These are phyloP conservation scores for Fragum whitleyi DNA, from an alignment of 2,888 invertebrate genomes.

Conservation along the genomic window DNA sequence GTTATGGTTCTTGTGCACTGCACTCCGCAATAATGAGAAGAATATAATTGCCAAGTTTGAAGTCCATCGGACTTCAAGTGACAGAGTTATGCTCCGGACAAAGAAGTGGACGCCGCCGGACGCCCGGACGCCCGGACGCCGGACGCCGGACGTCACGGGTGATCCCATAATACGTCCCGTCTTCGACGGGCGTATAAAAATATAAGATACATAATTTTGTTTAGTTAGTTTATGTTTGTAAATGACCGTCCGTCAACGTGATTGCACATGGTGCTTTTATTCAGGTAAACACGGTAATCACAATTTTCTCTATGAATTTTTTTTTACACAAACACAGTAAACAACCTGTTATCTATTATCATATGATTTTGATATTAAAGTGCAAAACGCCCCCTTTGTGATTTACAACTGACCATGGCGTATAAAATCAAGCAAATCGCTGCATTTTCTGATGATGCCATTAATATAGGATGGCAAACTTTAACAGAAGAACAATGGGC, in stretches of 20 bases:
- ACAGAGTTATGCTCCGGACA: too few relatives aligned
- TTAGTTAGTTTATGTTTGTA: not conserved
- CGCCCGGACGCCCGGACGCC: too few relatives aligned
- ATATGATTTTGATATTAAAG: conserved; percentile 1
- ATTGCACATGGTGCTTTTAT: not conserved
- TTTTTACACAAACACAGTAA: not conserved
- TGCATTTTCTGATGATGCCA: conserved; percentile 22
- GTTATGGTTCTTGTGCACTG: too few relatives aligned
- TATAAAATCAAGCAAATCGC: conserved; percentile 9
- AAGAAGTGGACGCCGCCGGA: too few relatives aligned
- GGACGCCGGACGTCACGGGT: too few relatives aligned
- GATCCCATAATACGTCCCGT: too few relatives aligned
- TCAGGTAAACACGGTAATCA: not conserved
- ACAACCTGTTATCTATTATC: not conserved
- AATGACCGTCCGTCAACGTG: conserved; percentile 1
- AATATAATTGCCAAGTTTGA: too few relatives aligned
- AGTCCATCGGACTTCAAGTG: too few relatives aligned
- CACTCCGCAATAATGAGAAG: too few relatives aligned
- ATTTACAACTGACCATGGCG: conserved; percentile 1
- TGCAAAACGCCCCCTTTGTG: not conserved
- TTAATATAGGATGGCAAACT: not conserved
- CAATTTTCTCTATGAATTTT: not conserved
- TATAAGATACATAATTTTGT: not conserved
- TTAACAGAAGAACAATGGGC: not conserved
- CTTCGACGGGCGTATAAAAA: too few relatives aligned